phyloP scores from a whole-genome alignment of 2,113 vertebrate species.

The Gambusia affinis region DNA sequence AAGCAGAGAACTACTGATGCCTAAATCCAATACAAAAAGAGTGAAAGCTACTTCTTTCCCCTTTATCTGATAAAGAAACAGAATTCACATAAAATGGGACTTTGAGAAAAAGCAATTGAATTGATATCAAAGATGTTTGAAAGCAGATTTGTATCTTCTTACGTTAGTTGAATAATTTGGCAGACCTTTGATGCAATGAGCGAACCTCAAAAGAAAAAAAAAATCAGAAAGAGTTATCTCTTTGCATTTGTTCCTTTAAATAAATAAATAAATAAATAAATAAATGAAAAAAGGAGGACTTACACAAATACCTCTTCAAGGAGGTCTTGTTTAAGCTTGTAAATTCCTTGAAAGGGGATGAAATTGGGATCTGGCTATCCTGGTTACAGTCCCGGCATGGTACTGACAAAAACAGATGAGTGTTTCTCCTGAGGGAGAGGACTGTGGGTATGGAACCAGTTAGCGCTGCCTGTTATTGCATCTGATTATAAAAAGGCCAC shows the following conservation, averaged over 20 bases:
- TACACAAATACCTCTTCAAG: conserved; percentile 66
- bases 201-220: conserved; percentile 18
- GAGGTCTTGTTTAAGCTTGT: conserved; percentile 68
- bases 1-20: neutral
- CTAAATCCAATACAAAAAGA: conserved; percentile 5
- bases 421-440: conserved; percentile 71
- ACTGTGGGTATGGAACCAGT: conserved; percentile 71
- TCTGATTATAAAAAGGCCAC: conserved; percentile 74
- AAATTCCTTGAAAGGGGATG: conserved; percentile 73
- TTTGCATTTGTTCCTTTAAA: conserved; percentile 13
- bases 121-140: conserved; percentile 44
- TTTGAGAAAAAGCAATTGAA: conserved; percentile 26
- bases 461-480: conserved; percentile 76
- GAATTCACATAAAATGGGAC: conserved; percentile 24
- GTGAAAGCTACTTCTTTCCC: neutral
- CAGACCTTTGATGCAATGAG: conserved; percentile 43
- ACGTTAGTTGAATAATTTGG: conserved; percentile 35
- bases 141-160: conserved; percentile 43
- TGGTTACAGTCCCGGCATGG: conserved; percentile 65
- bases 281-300: neutral
- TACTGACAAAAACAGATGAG: conserved; percentile 75
- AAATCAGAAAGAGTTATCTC: conserved; percentile 39
- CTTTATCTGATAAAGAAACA: conserved; percentile 13
- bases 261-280: neutral
- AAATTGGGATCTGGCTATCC: conserved; percentile 68